Conservation (phyloP, 2,797 vertebrate species). For the Sphenodon punctatus region DNA sequence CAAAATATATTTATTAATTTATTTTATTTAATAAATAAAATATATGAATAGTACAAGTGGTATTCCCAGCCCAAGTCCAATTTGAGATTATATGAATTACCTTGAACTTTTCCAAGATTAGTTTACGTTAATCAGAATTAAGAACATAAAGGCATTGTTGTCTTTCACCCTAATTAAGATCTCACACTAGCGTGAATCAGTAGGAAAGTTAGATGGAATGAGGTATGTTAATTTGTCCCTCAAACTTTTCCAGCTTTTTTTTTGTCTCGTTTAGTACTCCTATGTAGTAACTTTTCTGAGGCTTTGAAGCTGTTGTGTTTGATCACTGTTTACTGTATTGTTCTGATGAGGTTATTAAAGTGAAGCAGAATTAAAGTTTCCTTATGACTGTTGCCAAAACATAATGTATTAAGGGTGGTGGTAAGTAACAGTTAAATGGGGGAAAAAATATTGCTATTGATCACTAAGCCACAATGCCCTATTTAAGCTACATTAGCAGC, state of each 20-base stretch:
- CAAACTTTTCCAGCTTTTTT: too few species aligned
- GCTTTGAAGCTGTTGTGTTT: conserved; percentile 18
- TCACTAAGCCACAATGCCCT: neutral
- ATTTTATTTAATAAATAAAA: neutral
- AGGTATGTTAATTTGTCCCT: too few species aligned
- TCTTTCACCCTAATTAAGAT: neutral
- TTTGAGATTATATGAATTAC: neutral
- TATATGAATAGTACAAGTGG: neutral
- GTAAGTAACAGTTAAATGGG: conserved; percentile 1
- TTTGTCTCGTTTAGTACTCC: too few species aligned
- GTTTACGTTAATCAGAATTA: neutral
- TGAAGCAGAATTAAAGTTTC: neutral
- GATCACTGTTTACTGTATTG: neutral
- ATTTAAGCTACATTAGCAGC: too few species aligned
- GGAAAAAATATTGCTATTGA: neutral
- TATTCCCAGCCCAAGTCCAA: neutral
- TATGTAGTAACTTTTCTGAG: neutral
- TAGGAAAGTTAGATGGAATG: too few species aligned
- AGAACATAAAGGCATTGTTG: neutral
- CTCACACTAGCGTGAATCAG: neutral
- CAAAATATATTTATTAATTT: neutral
- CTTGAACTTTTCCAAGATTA: neutral
- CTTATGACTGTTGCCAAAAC: neutral
- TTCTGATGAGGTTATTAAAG: neutral
- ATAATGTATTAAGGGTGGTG: rapidly evolving